Evolutionary conservation across 2,888 invertebrate genomes (phyloP).

Genomic region (Melanostoma scalare): DNA sequence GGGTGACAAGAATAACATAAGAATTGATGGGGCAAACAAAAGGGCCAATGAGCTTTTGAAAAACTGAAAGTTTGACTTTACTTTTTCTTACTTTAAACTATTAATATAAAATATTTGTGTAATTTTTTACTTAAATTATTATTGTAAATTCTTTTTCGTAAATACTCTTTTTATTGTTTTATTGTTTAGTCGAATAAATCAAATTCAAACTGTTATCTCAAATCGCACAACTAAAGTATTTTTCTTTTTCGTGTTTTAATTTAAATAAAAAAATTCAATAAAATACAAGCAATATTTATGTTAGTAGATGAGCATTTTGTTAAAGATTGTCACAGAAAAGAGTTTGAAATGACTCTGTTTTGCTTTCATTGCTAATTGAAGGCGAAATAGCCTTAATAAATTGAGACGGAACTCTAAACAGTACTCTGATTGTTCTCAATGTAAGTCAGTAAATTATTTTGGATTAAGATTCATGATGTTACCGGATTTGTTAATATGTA

Average conservation of each 20-base stretch:
- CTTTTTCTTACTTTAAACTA: constrained; percentile 20
- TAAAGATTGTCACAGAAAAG: constrained; percentile 15
- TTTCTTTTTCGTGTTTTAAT: constrained; percentile 5
- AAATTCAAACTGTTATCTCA: constrained; percentile 25
- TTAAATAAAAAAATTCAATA: background rate
- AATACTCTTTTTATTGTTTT: constrained; percentile 53
- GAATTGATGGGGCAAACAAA: constrained; percentile 81
- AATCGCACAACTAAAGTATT: constrained; percentile 39
- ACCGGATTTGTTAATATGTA: no score
- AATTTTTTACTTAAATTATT: constrained; percentile 56
- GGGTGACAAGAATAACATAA: constrained; percentile 83
- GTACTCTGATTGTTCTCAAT: no score
- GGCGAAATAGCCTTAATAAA: no score
- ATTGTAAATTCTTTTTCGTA: constrained; percentile 17
- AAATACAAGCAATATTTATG: background rate
- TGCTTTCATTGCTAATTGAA: no score
- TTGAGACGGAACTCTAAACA: no score
- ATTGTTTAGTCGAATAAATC: constrained; percentile 24
- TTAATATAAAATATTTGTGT: constrained; percentile 19
- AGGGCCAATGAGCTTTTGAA: constrained; percentile 81
- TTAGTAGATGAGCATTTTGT: no score
- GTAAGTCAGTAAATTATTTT: no score
- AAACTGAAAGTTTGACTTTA: constrained; percentile 75
- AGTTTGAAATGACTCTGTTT: background rate
- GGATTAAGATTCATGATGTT: no score